Base-by-base conservation (phyloP, 92 coral and sea anemone species). In the Meandrina meandrites region DNA sequence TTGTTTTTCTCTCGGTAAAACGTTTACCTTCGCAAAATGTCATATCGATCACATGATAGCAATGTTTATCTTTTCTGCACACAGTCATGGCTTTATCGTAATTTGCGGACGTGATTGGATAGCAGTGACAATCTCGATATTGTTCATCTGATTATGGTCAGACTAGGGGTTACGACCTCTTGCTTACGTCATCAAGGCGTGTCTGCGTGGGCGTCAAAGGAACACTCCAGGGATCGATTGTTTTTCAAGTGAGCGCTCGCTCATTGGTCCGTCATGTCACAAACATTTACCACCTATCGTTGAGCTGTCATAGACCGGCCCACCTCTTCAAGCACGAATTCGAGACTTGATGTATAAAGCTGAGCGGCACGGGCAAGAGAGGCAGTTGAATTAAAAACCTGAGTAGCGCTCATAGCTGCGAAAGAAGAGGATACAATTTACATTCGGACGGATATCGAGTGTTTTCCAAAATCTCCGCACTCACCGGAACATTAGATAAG, bases 141-240 rank as follows among this genome's bases (percentile, higher is more conserved):
- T 94, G 96, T 92, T 89, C 86, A 34, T 79, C 88, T 87, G 85
- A 70, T 42, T 80, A 80, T 88, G 71, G 86, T 92, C 88, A 90
- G 86, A 79, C 79, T 70, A 78, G 78, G 88, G 98, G 98, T 94
- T 86, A 78, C 84, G 92, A 93, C 94, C 94, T 81, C 85, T 84
- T 71, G 76, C 93, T 93, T 92, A 93, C 99, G 98, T 97, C 97
- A 93, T 18, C 91, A 71, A 94, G 99, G 99, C 92, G 99, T 95
- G 99, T 86, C 89, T 70, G 97, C 98, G 99, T 97, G 90, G 99
- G 99, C 96, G 99, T 84, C 30, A 50, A 89, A 82, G 68, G 96
- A 92, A 92, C 90, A 91, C 96, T 93, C 96, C 76, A 86, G 93
- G 92, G 98, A 96, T 77, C 84, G 86, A 88, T 90, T 90, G 96